Evolutionary conservation across 2,113 vertebrate genomes (phyloP), one percentile per base, ranked within the genome.

Genomic region (Tinamus guttatus): DNA sequence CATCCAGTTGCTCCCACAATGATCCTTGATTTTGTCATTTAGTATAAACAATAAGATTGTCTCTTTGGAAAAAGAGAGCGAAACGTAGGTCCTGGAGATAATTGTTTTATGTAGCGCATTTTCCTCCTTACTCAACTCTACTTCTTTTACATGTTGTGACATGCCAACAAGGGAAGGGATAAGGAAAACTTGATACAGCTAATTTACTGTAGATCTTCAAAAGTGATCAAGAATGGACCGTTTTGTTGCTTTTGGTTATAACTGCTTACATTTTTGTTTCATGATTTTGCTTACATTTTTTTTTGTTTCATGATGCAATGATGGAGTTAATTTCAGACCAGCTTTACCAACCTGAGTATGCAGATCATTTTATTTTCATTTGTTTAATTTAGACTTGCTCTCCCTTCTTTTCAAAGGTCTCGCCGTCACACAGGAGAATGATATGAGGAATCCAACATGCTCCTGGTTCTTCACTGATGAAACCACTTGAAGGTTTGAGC

Each of bases 11-110:
- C 41, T 81, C 91, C 36, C 78, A 11, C 63, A 43, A 59, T 93
- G 76, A 91, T 65, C 81, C 68, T 51, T 85, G 81, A 65, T 85
- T 94, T 96, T 62, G 43, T 34, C 47, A 87, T 81, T 82, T 90
- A 91, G 43, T 82, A 22, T 59, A 86, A 93, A 94, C 60, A 95
- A 65, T 73, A 69, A 59, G 45, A 83, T 59, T 90, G 22, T 21
- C 10, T 74, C 62, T 59, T 90, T 19, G 32, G 56, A 7, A 71
- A 74, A 28, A 76, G 9, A 18, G 8, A 74, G 32, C 11, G 4
- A 52, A 85, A 85, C 56, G 24, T 49, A 77, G 51, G 62, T 36
- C 40, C 36, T 89, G 51, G 64, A 90, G 30, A 32, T 70, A 92
- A 81, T 81, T 86, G 34, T 81, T 56, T 74, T 40, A 77, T 87